Base-by-base conservation (phyloP, 2,113 vertebrate genomes). In the Mixornis gularis region DNA sequence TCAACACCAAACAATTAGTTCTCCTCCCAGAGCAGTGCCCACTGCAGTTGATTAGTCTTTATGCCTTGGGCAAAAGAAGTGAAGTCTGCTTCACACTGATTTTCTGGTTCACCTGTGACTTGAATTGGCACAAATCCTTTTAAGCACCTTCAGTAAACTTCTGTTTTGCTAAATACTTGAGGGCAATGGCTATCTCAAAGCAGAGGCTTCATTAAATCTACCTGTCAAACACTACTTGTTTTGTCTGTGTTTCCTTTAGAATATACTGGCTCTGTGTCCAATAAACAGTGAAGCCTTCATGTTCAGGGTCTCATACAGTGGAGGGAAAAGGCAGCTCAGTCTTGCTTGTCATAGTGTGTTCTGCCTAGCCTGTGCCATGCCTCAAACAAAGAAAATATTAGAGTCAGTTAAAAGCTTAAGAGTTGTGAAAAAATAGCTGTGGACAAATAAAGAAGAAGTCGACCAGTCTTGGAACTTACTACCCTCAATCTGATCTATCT, bases 221-320 rank as follows among this genome's bases (percentile, higher is more conserved):
- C 32, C 17, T 84, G 40, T 19, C n/a, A 89, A 74, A 84, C 11
- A 13, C 51, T 51, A n/a, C 0, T 1, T 65, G 21, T 63, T 90
- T 63, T 53, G 43, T 41, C 24, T 6, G 1, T 10, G 25, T 52
- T 71, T 82, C 11, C 18, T 48, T 60, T 27, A n/a, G 41, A 81
- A 68, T 68, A 55, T 13, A n/a, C 3, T 70, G 20, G 3, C 27
- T 68, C 4, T 66, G 8, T 62, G 32, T 55, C 6, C 41, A 49
- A 25, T 10, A 43, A 44, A 4, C 36, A 49, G 7, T 17, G 32
- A 40, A 70, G 17, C 4, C 17, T 74, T 29, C 8, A 29, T 0
- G 0, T 48, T 48, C 52, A 63, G 14, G 12, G 5, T 66, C 32
- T 82, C 22, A 20, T 22, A 62, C 0, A 46, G 27, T 3, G 12